Conservation (phyloP, 2,113 vertebrate species). For the Bungarus multicinctus region DNA sequence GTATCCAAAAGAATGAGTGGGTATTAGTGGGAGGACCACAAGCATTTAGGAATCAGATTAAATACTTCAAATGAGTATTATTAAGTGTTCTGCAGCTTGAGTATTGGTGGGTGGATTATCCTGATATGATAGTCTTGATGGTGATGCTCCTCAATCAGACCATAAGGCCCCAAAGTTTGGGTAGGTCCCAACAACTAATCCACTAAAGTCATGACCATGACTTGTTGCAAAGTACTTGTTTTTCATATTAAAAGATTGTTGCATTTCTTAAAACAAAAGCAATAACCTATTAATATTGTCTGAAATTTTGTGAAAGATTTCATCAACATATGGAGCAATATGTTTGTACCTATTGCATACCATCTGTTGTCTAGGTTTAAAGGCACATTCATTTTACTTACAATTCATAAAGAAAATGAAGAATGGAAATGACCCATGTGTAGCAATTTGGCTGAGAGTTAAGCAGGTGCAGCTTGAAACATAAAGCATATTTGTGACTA, state of each 20-base stretch:
- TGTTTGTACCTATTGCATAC: slow-evolving; percentile 62
- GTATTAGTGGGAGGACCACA: not conserved
- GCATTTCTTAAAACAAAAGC: slow-evolving; percentile 47
- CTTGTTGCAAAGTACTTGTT: not conserved
- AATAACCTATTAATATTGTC: slow-evolving; percentile 32
- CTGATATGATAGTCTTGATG: not conserved
- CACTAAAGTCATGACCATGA: not conserved
- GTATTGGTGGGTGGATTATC: not conserved
- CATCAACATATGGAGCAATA: slow-evolving; percentile 66
- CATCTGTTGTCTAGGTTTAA: slow-evolving; percentile 73
- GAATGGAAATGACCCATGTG: slow-evolving; percentile 63
- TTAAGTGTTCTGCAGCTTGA: not conserved
- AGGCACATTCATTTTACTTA: slow-evolving; percentile 67
- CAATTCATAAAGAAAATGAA: slow-evolving; percentile 66
- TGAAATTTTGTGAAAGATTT: slow-evolving; percentile 60
- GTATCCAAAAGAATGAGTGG: not conserved
- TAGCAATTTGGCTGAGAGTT: slow-evolving; percentile 59
- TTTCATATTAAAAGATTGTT: not conserved
- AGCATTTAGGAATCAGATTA: not conserved
- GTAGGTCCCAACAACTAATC: not conserved
- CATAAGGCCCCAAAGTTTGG: not conserved
- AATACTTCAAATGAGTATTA: not conserved
- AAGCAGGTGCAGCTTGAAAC: slow-evolving; percentile 62
- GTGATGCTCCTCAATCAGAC: not conserved
- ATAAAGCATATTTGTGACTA: slow-evolving; percentile 64